A percentile compares a stretch with the other conserved stretches of the same genome.
Evolutionary conservation across 35 echinoderm and acorn worm genomes (phyloP).

Genomic region (Apostichopus parvimensis): DNA sequence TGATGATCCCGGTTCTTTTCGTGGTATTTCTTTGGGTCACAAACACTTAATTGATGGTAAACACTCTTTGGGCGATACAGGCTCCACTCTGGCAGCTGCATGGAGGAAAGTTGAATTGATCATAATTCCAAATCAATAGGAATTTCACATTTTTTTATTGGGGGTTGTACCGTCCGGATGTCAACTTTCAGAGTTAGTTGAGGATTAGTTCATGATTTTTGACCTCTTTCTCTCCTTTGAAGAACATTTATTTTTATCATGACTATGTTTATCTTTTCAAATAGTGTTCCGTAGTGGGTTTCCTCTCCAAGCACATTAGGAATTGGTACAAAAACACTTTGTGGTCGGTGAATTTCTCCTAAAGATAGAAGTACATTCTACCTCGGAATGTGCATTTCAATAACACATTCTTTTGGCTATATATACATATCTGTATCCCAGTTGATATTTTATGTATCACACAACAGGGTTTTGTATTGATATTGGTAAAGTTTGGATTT

Average conservation of each 20-base stretch:
- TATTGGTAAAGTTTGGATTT: too few relatives aligned
- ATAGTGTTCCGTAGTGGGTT: neutral
- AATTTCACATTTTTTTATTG: too few relatives aligned
- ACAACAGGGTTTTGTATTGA: too few relatives aligned
- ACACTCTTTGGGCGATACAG: neutral
- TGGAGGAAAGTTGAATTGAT: too few relatives aligned
- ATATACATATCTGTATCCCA: too few relatives aligned
- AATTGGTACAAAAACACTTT: neutral
- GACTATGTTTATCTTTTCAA: neutral
- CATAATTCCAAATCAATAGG: too few relatives aligned
- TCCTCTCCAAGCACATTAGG: neutral
- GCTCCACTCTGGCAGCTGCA: neutral
- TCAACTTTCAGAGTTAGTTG: neutral
- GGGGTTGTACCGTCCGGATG: neutral
- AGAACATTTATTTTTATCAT: neutral
- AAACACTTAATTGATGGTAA: conserved; percentile 26
- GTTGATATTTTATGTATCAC: too few relatives aligned
- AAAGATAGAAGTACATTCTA: neutral
- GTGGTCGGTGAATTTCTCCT: neutral
- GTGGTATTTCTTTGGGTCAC: conserved; percentile 2
- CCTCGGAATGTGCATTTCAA: neutral
- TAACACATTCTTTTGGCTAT: neutral
- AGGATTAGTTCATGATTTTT: neutral
- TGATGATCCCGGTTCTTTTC: neutral
- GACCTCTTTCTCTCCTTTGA: neutral